Conservation (phyloP, 2,797 vertebrate genomes). For the Poeciliopsis turneri region DNA sequence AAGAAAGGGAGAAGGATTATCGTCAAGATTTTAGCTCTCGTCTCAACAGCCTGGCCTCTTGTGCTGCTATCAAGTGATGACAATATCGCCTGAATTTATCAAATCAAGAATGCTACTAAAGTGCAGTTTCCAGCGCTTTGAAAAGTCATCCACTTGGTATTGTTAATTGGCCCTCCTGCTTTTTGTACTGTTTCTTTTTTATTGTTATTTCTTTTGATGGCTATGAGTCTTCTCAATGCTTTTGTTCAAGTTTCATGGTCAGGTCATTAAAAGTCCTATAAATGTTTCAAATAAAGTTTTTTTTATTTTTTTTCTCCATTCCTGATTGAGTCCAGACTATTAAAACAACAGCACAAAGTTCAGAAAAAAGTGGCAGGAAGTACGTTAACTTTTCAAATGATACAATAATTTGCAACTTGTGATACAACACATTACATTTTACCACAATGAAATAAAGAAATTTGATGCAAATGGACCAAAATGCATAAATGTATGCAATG, state of each 20-base stretch:
- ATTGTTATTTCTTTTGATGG: background rate
- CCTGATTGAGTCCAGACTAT: background rate
- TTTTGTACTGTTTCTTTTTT: too few species aligned
- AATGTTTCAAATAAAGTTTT: background rate
- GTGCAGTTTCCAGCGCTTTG: background rate
- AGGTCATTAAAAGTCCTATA: background rate
- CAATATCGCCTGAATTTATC: background rate
- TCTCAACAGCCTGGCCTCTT: background rate
- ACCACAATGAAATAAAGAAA: background rate
- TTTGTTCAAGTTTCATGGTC: background rate
- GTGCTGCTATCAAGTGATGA: background rate
- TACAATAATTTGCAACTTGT: background rate
- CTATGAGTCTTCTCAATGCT: background rate
- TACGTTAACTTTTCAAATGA: background rate
- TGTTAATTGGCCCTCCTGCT: background rate
- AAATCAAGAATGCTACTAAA: background rate
- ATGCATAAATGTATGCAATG: background rate
- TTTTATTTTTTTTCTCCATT: too few species aligned
- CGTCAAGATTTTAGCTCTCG: constrained; percentile 6
- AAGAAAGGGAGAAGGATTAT: background rate
- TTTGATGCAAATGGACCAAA: background rate
- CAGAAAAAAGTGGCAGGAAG: background rate
- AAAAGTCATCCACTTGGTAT: background rate
- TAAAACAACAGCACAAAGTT: background rate
- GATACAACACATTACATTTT: background rate